Evolutionary conservation across 1,140 invertebrate species (phyloP).

Genomic region (Cyclina sinensis): DNA sequence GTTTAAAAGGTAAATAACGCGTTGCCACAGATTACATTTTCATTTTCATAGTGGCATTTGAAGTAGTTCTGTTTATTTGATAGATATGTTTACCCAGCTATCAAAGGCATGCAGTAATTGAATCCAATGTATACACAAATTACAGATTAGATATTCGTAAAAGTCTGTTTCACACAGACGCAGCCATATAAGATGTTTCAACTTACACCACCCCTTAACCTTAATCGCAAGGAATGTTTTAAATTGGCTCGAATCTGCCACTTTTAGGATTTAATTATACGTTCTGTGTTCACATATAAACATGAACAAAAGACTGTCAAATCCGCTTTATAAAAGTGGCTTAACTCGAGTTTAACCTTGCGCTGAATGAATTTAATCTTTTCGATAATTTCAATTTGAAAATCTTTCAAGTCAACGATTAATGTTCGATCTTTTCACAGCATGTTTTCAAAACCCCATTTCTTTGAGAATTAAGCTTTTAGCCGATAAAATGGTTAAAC

Average conservation of each 20-base stretch:
- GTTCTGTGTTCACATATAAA: not conserved
- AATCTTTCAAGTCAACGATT: conserved; percentile 22
- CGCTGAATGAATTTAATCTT: conserved; percentile 21
- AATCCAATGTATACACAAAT: not conserved
- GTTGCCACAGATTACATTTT: not conserved
- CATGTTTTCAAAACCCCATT: not conserved
- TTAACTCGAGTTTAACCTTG: conserved; percentile 41
- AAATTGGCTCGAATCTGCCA: not conserved
- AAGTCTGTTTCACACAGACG: not conserved
- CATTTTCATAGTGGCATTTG: not conserved
- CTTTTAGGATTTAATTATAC: conserved; percentile 30
- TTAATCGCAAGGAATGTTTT: not conserved
- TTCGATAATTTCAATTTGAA: conserved; percentile 31
- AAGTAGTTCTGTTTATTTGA: not conserved
- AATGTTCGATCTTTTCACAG: not conserved
- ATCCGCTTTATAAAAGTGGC: conserved; percentile 22
- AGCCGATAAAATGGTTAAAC: not conserved
- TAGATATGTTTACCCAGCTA: not conserved
- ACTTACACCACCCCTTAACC: not conserved
- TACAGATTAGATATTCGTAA: not conserved
- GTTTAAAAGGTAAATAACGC: no score
- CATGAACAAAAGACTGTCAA: conserved; percentile 3
- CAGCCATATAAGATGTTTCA: not conserved
- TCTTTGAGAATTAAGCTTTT: not conserved
- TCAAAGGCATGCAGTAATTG: not conserved